Evolutionary conservation across 1,140 invertebrate genomes (phyloP), one percentile per base, ranked within the genome.

Genomic region (Cydia amplana): DNA sequence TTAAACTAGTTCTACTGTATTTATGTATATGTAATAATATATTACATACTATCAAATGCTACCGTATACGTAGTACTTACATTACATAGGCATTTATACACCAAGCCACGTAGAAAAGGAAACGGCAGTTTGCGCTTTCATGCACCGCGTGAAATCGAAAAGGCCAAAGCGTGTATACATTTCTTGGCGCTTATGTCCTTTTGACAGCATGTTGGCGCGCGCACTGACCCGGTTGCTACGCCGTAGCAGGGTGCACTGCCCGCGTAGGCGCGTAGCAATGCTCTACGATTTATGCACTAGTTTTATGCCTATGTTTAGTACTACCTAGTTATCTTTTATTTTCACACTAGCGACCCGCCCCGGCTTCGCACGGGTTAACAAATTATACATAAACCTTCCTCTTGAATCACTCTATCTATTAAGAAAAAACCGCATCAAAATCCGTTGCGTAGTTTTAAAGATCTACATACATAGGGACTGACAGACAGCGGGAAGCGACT

Each of bases 221-320:
- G 81, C 82, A 80, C 79, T 91, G 89, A 91, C 89, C 89, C 82
- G 89, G 83, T 87, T 90, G 82, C 82, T 89, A 89, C 87, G 88
- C 72, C 86, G 89, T 89, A 89, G 89, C 55, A 23, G 18, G 84
- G 89, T 85, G 87, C 87, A 87, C 78, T 87, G 87, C 75, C 85
- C 87, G 85, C 83, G 82, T 85, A 85, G 87, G 16, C 18, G 18
- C 83, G 85, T 87, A 85, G 80, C 81, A 18, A 10, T 36, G 65
- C 32, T 36, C 32, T 67, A 36, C 65, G 23, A 20, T 12, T n/a
- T 60, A 70, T 70, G 65, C 65, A 70, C 65, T 70, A 32, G 28
- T 70, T 18, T 7, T 40, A 70, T 36, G 65, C 32, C 65, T 36
- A 25, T 16, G n/a, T 40, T 32, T 18, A 18, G 51, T 60, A 60